Percentiles rank a stretch among this genome's conserved stretches.
Evolutionary conservation across 2,797 vertebrate species (phyloP).

Genomic region (Urophycis tenuis): DNA sequence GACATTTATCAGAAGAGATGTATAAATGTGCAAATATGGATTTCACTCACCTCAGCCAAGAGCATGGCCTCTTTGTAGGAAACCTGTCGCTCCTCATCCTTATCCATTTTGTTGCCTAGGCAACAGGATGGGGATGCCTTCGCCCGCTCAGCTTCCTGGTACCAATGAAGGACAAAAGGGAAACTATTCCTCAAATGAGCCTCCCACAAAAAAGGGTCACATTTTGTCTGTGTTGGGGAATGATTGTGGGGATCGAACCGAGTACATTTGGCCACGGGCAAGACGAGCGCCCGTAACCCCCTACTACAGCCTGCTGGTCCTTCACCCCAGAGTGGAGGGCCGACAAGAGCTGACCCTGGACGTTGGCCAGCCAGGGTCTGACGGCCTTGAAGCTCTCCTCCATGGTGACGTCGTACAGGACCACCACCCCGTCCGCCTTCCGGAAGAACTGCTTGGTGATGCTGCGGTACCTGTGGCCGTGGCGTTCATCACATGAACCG

Average conservation of each 20-base stretch:
- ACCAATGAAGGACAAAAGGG: background rate
- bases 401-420: slow-evolving; percentile 85
- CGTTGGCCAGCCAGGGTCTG: slow-evolving; percentile 78
- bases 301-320: too few relatives aligned
- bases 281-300: too few relatives aligned
- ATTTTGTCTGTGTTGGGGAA: background rate
- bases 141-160: slow-evolving; percentile 79
- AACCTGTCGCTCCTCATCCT: slow-evolving; percentile 77
- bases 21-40: background rate
- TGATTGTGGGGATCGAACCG: too few relatives aligned
- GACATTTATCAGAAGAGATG: background rate
- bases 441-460: slow-evolving; percentile 92
- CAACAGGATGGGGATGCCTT: slow-evolving; percentile 78
- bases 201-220: background rate
- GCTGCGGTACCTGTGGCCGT: slow-evolving; percentile 75
- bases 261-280: too few relatives aligned
- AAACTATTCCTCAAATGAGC: background rate
- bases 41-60: slow-evolving; percentile 75
- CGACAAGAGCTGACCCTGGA: slow-evolving; percentile 69
- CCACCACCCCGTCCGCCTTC: slow-evolving; percentile 82
- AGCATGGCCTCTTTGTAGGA: slow-evolving; percentile 74
- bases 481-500: background rate
- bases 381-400: slow-evolving; percentile 79
- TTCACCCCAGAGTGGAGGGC: too few relatives aligned
- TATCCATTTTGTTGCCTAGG: slow-evolving; percentile 90